Evolutionary conservation across 2,888 invertebrate species (phyloP), one percentile per base, ranked within the genome.

Genomic region (Ceriagrion tenellum): DNA sequence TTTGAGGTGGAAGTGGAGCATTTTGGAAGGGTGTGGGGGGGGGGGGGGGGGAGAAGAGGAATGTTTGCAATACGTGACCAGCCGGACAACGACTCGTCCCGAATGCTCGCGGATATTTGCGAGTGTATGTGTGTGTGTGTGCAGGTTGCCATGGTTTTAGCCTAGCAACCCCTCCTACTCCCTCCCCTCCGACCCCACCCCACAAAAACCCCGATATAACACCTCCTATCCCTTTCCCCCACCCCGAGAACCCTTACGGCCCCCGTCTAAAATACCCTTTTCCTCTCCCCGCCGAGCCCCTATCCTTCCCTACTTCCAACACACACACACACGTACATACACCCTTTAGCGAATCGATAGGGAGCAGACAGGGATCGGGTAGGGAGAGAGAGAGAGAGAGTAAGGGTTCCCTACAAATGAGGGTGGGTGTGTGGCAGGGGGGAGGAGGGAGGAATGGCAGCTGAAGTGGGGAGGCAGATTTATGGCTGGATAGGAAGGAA

Each of bases 301-400:
- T 69, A n/a, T 59, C 26, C n/a, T 69, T 23, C 69, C 69, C 59
- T 20, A 69, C 69, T n/a, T 26, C 69, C 23, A 20, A 81, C 81
- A 81, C 30, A 59, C 59, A 20, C 12, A 56, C 56, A 56, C 56
- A 8, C 12, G 8, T 16, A 56, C 56, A 56, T 8, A 56, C 8
- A 81, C 81, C 81, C 81, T 81, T 35, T 13, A 30, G 13, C 81
- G 35, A 81, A 81, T 81, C 81, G 81, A 81, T 81, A 81, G 81
- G 30, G 16, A 81, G 81, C 35, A 81, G 81, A 81, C 81, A 81
- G 81, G 81, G 81, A 81, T 81, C 35, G 81, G 81, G n/a, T 26
- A n/a, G 69, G 12, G 69, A 69, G 69, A 30, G 74, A 30, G 74
- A 74, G 56, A 16, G 16, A 16, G 56, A 56, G 16, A 20, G 59